Evolutionary conservation across 2,113 vertebrate genomes (phyloP).

Genomic region (Laticauda laticaudata): DNA sequence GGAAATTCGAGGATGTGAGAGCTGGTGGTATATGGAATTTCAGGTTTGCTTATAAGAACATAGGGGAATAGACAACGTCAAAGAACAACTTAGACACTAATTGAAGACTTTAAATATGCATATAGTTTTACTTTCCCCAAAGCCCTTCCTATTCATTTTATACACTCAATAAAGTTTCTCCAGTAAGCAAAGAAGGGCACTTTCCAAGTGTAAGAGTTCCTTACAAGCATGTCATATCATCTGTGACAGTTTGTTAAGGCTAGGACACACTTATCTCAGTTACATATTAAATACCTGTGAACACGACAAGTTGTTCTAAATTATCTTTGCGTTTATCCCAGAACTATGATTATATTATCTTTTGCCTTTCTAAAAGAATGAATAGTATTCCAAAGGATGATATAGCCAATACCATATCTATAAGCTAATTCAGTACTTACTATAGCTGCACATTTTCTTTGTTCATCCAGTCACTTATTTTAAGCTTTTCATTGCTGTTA

Average conservation of each 20-base stretch:
- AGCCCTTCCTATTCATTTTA: neutral
- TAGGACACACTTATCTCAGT: neutral
- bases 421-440: conserved; percentile 44
- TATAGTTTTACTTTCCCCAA: neutral
- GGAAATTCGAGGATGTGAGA: conserved; percentile 46
- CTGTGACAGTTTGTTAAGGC: neutral
- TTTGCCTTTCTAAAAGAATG: conserved; percentile 44
- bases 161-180: neutral
- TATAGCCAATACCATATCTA: neutral
- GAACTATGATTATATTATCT: conserved; percentile 53
- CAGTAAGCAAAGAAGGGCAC: neutral
- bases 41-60: neutral
- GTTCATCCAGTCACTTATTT: conserved; percentile 31
- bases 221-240: neutral
- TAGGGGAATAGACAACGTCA: neutral
- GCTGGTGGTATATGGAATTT: neutral
- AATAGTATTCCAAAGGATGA: neutral
- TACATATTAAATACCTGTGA: neutral
- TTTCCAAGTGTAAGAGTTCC: neutral
- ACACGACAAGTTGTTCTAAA: neutral
- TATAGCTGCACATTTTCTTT: conserved; percentile 6
- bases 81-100: neutral
- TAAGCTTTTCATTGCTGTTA: conserved; percentile 45
- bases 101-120: neutral
- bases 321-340: conserved; percentile 5